Evolutionary conservation across 2,888 invertebrate genomes (phyloP), one percentile per base, ranked within the genome.

Genomic region (Teleiodes luculella): DNA sequence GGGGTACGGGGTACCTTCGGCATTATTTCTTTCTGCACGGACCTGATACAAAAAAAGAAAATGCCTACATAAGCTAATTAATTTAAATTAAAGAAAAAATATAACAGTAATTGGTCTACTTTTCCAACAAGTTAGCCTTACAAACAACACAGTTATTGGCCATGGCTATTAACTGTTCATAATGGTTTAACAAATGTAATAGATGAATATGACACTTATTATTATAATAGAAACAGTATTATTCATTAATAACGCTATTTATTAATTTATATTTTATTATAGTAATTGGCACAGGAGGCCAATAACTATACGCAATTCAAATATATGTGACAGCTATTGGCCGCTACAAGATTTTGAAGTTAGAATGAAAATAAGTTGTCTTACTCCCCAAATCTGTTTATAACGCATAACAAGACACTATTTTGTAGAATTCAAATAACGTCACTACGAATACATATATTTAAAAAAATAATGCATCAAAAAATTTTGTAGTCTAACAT

Each of bases 1-100:
- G 37, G 51, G 53, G 57, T 55, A 53, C 6, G 24, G 3, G 24
- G 24, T 24, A 24, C 43, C 45, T 58, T 53, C 43, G 57, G 55
- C 55, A 58, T 54, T 43, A 3, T 52, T 51, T 31, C 16, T 51
- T 28, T 45, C 13, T 36, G 2, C 35, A 13, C 18, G 11, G 4
- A 36, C 24, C 20, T 50, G 20, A 36, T 36, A 37, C 3, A 50
- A 39, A 35, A 36, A 53, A 24, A 41, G 43, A 49, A 52, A 48
- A 50, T 30, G 37, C 24, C 24, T 6, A 35, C 43, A 39, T 48
- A 31, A 31, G 3, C 14, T 48, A 30, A 47, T 30, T 30, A 14
- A 31, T 31, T 16, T 6, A 47, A 47, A 31, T 30, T 14, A 47
- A 30, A n/a, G n/a, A 30, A 30, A 47, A 31, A 47, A 47, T 41